phyloP scores from a whole-genome alignment of 2,797 vertebrate genomes.

The Anguilla obscura region DNA sequence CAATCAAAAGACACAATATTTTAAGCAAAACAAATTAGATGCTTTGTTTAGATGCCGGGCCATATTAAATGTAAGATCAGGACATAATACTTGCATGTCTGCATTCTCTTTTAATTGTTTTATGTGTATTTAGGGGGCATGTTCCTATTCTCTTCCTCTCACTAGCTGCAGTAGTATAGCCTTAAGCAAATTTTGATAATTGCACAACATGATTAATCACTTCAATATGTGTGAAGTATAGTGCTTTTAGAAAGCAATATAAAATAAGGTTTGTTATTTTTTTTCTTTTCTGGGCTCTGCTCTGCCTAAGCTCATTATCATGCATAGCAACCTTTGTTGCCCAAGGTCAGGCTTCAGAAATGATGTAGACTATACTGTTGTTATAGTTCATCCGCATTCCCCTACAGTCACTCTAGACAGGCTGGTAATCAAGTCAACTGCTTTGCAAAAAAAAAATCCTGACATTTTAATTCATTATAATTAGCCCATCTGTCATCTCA shows the following conservation, averaged over 20 bases:
- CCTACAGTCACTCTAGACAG: constrained; percentile 17
- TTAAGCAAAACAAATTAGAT: too few relatives aligned
- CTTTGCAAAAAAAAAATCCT: constrained; percentile 48
- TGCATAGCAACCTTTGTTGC: constrained; percentile 50
- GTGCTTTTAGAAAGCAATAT: not conserved
- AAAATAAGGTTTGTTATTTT: constrained; percentile 27
- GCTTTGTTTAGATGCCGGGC: too few relatives aligned
- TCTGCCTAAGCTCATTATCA: constrained; percentile 52
- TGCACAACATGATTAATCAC: not conserved
- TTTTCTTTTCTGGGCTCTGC: constrained; percentile 16
- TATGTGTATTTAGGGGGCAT: not conserved
- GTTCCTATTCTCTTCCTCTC: not conserved
- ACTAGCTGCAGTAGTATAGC: not conserved
- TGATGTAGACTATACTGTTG: constrained; percentile 37
- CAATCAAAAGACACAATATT: too few relatives aligned
- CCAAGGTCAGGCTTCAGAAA: constrained; percentile 55
- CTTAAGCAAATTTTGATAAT: not conserved
- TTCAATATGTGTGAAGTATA: not conserved
- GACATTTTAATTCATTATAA: constrained; percentile 57
- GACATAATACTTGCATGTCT: too few relatives aligned
- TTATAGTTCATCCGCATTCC: constrained; percentile 26
- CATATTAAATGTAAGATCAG: too few relatives aligned
- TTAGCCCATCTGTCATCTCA: constrained; percentile 56
- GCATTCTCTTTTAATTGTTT: not conserved
- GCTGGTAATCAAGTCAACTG: constrained; percentile 54